phyloP scores from a whole-genome alignment of 2,113 vertebrate species.

The Cyprinodon brontotheroides region DNA sequence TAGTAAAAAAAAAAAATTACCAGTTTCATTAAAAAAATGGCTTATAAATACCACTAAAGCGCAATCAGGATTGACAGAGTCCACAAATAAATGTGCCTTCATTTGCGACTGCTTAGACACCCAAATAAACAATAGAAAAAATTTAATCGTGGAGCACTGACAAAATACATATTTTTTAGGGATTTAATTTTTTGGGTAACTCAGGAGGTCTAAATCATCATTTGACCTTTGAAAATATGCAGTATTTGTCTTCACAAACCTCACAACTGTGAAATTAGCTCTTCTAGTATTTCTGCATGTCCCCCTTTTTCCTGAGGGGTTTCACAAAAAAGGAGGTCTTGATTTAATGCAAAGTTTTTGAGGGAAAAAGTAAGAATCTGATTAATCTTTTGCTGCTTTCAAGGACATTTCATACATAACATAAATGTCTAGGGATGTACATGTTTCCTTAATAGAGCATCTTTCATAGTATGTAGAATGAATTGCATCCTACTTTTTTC shows the following conservation, averaged over 20 bases:
- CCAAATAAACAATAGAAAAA: background rate
- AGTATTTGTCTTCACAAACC: background rate
- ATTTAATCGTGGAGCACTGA: background rate
- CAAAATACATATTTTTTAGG: background rate
- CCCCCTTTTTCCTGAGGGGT: constrained; percentile 38
- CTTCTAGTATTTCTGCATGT: constrained; percentile 59
- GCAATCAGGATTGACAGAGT: background rate
- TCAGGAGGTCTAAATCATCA: background rate
- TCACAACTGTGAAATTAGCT: constrained; percentile 26
- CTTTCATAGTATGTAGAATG: constrained; percentile 60
- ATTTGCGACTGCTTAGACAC: background rate
- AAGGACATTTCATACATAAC: constrained; percentile 76
- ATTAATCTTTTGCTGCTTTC: constrained; percentile 72
- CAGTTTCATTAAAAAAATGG: background rate
- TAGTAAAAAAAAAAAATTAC: background rate
- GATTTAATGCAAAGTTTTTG: constrained; percentile 67
- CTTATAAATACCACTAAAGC: background rate
- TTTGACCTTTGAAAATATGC: background rate
- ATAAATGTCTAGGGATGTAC: constrained; percentile 71
- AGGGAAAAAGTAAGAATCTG: constrained; percentile 56
- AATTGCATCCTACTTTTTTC: constrained; percentile 46
- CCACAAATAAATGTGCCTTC: background rate
- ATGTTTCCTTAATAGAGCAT: constrained; percentile 47
- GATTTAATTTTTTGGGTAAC: background rate
- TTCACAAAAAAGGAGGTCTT: constrained; percentile 42